Evolutionary conservation across 2,113 vertebrate species (phyloP).

Genomic region (Marcusenius ussheri): DNA sequence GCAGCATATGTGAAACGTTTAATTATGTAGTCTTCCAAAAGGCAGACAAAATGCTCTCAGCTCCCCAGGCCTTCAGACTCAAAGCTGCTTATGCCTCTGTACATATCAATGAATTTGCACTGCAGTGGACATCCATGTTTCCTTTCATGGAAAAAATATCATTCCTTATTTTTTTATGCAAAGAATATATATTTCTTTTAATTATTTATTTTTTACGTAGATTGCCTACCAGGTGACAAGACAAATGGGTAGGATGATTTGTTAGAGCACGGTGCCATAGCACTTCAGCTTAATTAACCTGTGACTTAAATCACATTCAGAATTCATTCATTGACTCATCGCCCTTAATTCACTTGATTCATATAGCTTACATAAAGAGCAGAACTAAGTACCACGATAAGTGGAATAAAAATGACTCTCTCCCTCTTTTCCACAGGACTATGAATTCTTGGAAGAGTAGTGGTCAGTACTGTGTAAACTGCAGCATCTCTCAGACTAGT

Average conservation of each 20-base stretch:
- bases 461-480: neutral
- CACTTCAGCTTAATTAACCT: neutral
- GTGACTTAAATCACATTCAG: neutral
- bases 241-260: neutral
- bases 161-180: neutral
- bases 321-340: neutral
- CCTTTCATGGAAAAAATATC: neutral
- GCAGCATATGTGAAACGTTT: constrained; percentile 14
- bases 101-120: constrained; percentile 3
- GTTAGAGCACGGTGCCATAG: neutral
- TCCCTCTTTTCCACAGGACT: neutral
- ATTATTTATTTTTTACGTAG: neutral
- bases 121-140: neutral
- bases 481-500: neutral
- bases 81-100: neutral
- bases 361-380: neutral
- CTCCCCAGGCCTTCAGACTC: neutral
- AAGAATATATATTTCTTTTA: neutral
- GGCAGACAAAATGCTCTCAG: neutral
- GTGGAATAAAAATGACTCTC: neutral
- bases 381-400: neutral
- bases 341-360: neutral
- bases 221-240: neutral
- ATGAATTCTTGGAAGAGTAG: neutral
- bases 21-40: neutral